Percentiles rank a stretch among this genome's conserved stretches.
These are phyloP conservation scores for Labeo calbasu DNA, from an alignment of 2,797 vertebrate species.

Conservation along the genomic window DNA sequence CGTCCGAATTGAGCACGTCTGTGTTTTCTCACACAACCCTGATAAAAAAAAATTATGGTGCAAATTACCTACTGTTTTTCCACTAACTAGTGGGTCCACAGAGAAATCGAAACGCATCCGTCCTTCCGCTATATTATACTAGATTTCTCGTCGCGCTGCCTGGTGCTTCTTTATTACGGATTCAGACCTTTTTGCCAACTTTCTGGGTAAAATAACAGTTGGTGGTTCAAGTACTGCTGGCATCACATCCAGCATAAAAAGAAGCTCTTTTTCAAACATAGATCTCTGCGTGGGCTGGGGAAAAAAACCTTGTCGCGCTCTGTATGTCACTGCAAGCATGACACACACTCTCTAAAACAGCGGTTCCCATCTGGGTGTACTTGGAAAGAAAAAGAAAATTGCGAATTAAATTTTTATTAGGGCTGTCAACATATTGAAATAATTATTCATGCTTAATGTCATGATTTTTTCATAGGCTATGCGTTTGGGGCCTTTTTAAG, in stretches of 20 bases:
- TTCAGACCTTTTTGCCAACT: constrained; percentile 33
- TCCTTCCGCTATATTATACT: not conserved
- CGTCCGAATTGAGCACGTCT: not conserved
- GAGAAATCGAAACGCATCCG: not conserved
- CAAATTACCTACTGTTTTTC: constrained; percentile 19
- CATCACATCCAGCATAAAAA: constrained; percentile 28
- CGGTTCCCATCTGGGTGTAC: not conserved
- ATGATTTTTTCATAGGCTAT: not conserved
- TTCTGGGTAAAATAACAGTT: constrained; percentile 40
- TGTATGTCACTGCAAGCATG: not conserved
- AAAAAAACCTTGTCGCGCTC: not conserved
- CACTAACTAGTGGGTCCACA: constrained; percentile 2
- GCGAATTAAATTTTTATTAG: not conserved
- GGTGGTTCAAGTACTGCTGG: constrained; percentile 22
- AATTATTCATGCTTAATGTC: not conserved
- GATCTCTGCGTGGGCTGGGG: constrained; percentile 9
- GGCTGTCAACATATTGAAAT: not conserved
- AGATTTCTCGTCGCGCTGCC: not conserved
- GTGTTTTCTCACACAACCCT: constrained; percentile 4
- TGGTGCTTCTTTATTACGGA: not conserved
- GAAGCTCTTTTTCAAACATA: constrained; percentile 37
- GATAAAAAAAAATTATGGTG: not conserved
- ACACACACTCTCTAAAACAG: constrained; percentile 23
- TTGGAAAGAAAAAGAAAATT: not conserved
- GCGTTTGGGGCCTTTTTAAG: not conserved